These are phyloP conservation scores for Tympanoctomys barrerae DNA, from an alignment of 2,797 vertebrate genomes.

Conservation along the genomic window DNA sequence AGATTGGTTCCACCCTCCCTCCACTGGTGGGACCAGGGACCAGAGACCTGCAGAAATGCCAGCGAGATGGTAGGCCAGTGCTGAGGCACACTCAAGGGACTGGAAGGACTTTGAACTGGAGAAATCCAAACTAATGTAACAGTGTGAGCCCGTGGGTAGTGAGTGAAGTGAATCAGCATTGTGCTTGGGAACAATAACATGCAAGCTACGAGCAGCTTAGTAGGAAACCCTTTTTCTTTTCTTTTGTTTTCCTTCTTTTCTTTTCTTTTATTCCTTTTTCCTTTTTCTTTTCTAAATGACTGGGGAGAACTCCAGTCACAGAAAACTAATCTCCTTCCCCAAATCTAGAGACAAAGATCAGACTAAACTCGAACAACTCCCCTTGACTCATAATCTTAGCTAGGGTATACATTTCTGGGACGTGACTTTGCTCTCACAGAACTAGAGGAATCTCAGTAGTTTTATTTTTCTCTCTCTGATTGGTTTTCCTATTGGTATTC, in stretches of 20 bases:
- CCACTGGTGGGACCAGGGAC: not conserved
- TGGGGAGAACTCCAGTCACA: not conserved
- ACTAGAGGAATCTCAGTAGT: not conserved
- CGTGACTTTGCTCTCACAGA: not conserved
- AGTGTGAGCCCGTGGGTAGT: not conserved
- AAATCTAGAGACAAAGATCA: not conserved
- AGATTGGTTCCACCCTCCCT: not conserved
- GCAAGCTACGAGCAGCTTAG: too few species aligned
- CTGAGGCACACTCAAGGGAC: not conserved
- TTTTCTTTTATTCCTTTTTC: not conserved
- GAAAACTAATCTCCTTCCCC: not conserved
- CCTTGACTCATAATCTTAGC: not conserved
- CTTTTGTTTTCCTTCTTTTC: too few species aligned
- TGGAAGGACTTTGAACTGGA: not conserved
- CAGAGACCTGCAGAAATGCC: too few species aligned
- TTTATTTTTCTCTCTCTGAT: not conserved
- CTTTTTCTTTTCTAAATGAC: not conserved
- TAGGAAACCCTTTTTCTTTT: not conserved
- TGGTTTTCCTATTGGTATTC: not conserved
- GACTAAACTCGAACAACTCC: not conserved
- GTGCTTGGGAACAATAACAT: not conserved
- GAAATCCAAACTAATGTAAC: not conserved
- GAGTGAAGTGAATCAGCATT: not conserved
- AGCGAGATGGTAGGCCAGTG: not conserved
- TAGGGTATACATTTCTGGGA: not conserved